Evolutionary conservation across 2,113 vertebrate genomes (phyloP).

Genomic region (Lagopus leucura): DNA sequence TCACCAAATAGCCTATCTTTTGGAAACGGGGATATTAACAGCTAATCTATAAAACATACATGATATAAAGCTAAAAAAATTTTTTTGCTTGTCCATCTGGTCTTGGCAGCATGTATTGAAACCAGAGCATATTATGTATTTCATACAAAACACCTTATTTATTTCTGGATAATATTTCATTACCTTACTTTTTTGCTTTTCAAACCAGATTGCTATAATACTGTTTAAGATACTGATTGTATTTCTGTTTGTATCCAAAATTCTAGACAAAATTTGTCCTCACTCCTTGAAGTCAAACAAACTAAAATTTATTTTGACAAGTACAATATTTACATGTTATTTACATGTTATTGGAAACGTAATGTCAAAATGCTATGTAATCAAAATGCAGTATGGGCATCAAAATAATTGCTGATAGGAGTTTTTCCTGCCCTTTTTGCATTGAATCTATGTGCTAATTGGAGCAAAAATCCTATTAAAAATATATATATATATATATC

Average conservation of each 20-base stretch:
- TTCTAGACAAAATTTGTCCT: not conserved
- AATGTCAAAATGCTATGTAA: not conserved
- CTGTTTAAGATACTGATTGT: not conserved
- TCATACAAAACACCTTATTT: slow-evolving; percentile 33
- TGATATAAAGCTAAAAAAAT: slow-evolving; percentile 68
- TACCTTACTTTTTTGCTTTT: not conserved
- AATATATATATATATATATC: not conserved
- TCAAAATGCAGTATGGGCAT: not conserved
- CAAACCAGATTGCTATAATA: not conserved
- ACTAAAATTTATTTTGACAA: not conserved
- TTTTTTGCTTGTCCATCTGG: slow-evolving; percentile 71
- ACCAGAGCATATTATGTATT: slow-evolving; percentile 44
- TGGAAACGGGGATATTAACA: slow-evolving; percentile 58
- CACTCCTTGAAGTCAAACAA: not conserved
- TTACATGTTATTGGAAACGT: not conserved
- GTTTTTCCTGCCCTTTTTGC: not conserved
- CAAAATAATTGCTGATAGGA: not conserved
- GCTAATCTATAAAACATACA: slow-evolving; percentile 48
- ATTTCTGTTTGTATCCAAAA: not conserved
- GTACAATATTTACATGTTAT: not conserved
- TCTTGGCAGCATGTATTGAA: slow-evolving; percentile 67
- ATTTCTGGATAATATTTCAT: slow-evolving; percentile 15
- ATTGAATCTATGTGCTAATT: not conserved
- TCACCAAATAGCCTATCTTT: slow-evolving; percentile 52
- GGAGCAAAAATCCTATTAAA: not conserved